Evolutionary conservation across 2,113 vertebrate species (phyloP).

Genomic region (Pycnonotus jocosus): DNA sequence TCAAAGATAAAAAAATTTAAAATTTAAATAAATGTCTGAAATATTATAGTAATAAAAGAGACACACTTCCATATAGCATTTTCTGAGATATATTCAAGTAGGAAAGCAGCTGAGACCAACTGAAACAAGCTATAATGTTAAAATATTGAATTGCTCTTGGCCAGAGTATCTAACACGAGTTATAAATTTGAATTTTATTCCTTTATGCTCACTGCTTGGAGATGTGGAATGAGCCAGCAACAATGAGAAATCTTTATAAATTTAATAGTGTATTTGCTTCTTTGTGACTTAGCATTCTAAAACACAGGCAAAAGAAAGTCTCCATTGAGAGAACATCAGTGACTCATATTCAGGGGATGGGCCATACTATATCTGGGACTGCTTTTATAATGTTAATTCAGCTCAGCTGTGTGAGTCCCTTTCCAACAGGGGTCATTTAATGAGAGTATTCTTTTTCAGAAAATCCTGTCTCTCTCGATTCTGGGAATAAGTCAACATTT

Average conservation of each 20-base stretch:
- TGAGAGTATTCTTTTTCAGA: background rate
- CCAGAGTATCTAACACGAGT: background rate
- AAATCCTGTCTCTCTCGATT: background rate
- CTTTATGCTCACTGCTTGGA: background rate
- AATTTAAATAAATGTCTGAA: background rate
- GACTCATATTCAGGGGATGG: background rate
- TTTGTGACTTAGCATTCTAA: background rate
- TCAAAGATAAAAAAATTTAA: background rate
- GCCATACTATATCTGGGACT: background rate
- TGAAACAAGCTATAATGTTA: background rate
- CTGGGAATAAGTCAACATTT: background rate
- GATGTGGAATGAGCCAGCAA: background rate
- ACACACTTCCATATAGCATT: background rate
- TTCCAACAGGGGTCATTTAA: background rate
- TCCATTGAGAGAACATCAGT: background rate
- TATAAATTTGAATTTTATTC: constrained; percentile 10
- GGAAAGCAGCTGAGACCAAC: constrained; percentile 14
- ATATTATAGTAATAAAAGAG: background rate
- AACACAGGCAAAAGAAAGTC: background rate
- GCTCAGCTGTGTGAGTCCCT: background rate
- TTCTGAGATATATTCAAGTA: background rate
- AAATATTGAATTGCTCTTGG: constrained; percentile 33
- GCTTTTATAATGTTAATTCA: constrained; percentile 10
- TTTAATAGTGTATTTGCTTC: background rate
- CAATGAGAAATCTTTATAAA: background rate